Base-by-base conservation (phyloP, 2,888 invertebrate genomes). In the Danaus chrysippus region DNA sequence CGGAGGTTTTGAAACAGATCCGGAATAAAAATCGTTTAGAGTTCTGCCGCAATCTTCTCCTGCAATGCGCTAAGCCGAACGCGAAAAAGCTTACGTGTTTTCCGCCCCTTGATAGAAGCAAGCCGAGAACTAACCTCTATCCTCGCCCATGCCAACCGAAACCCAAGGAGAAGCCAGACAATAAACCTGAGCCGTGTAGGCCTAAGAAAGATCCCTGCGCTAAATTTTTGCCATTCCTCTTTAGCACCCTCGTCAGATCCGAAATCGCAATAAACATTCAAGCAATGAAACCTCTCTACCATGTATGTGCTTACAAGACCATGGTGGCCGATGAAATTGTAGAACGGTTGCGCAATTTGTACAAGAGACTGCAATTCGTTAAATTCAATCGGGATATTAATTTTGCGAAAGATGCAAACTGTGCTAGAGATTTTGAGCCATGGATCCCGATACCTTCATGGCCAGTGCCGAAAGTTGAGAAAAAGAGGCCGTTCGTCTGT, bases 371-470 rank as follows among this genome's bases (percentile, higher is more conserved):
- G 13, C 49, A 61, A 2, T 56, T 55, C 56, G 10, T 60, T 17
- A 42, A 34, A 9, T 42, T 49, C 6, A 52, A 53, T 8, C 17
- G 17, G 5, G 17, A 42, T 9, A 12, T 42, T 1, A 58, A 58
- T 42, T 11, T 3, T 8, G 55, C 56, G 5, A 46, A 55, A 19
- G 65, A 62, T 44, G 62, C 73, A 1, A 53, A 69, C 3, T 71
- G 73, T 8, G 73, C 78, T 0, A 80, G 73, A 56, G 76, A 81
- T 19, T 86, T 76, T 54, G 79, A 83, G 0, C 87, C 87, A 0
- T 88, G 88, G 87, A 68, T 77, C 0, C 87, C 88, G 0, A 84
- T 87, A 59, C 88, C 88, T 0, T 84, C 82, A 0, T 87, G 84
- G 84, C 83, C 83, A 0, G 64, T 69, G 3, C 73, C 79, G 0